Percentiles rank a stretch among this genome's conserved stretches.
These are phyloP conservation scores for Amazonetta brasiliensis DNA, from an alignment of 2,797 vertebrate genomes.

Conservation along the genomic window DNA sequence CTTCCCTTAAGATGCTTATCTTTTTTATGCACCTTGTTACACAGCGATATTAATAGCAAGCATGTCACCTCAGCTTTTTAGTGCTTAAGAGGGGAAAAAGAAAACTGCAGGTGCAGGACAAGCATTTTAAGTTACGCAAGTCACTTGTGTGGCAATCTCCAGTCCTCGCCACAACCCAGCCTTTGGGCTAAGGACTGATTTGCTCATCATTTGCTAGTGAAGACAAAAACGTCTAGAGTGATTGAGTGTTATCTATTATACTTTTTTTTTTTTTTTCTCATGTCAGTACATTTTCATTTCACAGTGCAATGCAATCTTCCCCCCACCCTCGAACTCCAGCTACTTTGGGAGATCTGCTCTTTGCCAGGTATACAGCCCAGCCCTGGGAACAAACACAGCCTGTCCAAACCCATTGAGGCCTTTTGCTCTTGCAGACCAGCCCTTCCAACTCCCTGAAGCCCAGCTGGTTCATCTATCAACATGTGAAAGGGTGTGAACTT, in stretches of 20 bases:
- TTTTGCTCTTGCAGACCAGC: background rate
- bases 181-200: background rate
- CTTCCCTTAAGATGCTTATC: background rate
- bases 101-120: background rate
- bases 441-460: background rate
- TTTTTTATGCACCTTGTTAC: background rate
- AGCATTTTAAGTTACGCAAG: background rate
- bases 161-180: background rate
- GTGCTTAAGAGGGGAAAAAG: background rate
- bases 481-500: background rate
- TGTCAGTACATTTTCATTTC: background rate
- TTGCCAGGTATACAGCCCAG: background rate
- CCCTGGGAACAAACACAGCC: background rate
- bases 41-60: background rate
- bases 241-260: background rate
- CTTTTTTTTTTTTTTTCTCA: background rate
- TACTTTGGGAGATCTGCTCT: background rate
- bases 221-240: conserved; percentile 19
- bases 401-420: background rate
- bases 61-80: background rate
- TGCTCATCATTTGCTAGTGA: conserved; percentile 3
- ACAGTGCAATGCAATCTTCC: background rate
- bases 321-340: background rate
- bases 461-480: background rate
- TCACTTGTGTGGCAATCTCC: background rate